Conservation (phyloP, 2,113 vertebrate genomes). For the Ondatra zibethicus region DNA sequence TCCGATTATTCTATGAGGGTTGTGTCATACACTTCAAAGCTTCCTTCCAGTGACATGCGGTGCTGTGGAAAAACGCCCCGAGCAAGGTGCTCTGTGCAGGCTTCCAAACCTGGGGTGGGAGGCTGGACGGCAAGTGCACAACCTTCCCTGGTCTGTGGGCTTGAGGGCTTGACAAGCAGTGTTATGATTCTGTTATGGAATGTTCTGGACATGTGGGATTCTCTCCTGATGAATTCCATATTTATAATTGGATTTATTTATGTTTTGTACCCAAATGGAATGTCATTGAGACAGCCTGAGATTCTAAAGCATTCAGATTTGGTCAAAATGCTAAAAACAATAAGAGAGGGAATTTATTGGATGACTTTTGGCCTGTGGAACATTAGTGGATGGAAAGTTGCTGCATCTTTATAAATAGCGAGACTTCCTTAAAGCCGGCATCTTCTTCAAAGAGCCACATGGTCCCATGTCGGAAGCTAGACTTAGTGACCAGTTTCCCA, state of each 20-base stretch:
- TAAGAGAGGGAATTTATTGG: not conserved
- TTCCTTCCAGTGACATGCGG: not conserved
- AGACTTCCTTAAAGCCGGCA: not conserved
- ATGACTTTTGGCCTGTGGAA: not conserved
- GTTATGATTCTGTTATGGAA: not conserved
- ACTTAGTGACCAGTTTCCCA: not conserved
- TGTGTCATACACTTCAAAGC: not conserved
- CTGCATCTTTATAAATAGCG: not conserved
- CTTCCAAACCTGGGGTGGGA: accelerated
- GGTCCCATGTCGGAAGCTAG: not conserved
- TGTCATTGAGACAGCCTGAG: not conserved
- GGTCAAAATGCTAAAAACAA: not conserved
- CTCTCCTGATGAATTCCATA: not conserved
- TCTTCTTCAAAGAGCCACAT: not conserved
- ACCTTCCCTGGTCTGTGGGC: not conserved
- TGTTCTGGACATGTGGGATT: not conserved
- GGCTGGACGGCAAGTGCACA: accelerated
- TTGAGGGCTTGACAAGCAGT: accelerated
- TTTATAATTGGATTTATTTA: slow-evolving; percentile 26
- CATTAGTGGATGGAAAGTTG: not conserved
- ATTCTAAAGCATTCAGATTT: slow-evolving; percentile 34
- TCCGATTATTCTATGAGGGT: accelerated
- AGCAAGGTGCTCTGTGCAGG: not conserved
- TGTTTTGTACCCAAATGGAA: slow-evolving; percentile 42
- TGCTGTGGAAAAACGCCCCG: not conserved